Percentiles rank a stretch among this genome's conserved stretches.
phyloP scores from a whole-genome alignment of 2,888 invertebrate species.

The Xanthorhoe designata region DNA sequence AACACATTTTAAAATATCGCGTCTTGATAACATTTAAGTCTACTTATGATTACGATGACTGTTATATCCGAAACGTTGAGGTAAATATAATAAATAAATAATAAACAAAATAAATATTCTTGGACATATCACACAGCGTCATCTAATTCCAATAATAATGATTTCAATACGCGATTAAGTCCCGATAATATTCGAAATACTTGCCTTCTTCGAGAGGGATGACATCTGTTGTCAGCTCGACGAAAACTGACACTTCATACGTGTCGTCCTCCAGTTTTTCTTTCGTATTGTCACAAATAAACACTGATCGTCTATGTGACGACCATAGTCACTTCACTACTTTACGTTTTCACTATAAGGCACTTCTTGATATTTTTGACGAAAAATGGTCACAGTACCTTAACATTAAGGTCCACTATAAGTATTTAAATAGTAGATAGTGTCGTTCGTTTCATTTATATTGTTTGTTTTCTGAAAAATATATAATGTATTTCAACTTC shows the following conservation, averaged over 20 bases:
- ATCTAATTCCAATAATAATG: no score
- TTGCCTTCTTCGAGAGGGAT: conserved; percentile 78
- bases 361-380: conserved; percentile 25
- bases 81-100: no score
- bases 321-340: conserved; percentile 48
- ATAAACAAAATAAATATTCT: no score
- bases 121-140: no score
- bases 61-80: no score
- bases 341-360: conserved; percentile 7
- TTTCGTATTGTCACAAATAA: conserved; percentile 47
- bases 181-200: conserved; percentile 43
- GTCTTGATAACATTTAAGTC: no score
- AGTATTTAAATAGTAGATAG: neutral
- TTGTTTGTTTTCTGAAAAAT: conserved; percentile 1
- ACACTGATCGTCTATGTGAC: conserved; percentile 53
- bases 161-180: no score
- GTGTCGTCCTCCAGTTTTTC: conserved; percentile 83
- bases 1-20: no score
- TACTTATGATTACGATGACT: no score
- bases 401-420: neutral
- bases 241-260: conserved; percentile 83
- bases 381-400: conserved; percentile 22
- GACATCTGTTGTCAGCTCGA: conserved; percentile 85
- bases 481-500: neutral
- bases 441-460: conserved; percentile 11